Conservation (phyloP, 2,797 vertebrate genomes). For the Sciurus carolinensis region DNA sequence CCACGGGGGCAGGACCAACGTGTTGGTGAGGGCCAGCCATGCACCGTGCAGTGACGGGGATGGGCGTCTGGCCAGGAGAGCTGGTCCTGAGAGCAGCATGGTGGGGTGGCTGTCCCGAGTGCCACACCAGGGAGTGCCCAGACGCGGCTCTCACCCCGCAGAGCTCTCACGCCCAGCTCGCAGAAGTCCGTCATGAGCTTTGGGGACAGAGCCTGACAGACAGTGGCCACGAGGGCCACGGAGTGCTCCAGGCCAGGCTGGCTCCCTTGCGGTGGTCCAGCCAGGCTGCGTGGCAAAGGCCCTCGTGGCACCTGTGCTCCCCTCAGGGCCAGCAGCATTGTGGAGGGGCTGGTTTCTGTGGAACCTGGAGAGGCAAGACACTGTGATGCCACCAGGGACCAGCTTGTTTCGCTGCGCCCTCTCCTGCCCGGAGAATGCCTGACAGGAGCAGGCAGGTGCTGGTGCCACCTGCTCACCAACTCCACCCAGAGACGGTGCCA, state of each 20-base stretch:
- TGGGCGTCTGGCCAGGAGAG: neutral
- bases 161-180: too few species aligned
- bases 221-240: accelerated
- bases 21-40: slow-evolving; percentile 1
- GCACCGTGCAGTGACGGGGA: neutral
- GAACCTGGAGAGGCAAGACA: neutral
- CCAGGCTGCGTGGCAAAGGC: too few species aligned
- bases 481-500: neutral
- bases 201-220: neutral
- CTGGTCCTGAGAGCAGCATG: neutral
- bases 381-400: neutral
- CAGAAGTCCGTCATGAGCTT: neutral
- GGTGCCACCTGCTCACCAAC: too few species aligned
- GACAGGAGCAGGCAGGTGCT: neutral
- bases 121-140: neutral
- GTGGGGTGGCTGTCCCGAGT: neutral
- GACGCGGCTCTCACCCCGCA: neutral
- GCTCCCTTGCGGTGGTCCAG: too few species aligned
- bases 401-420: neutral
- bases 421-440: too few species aligned
- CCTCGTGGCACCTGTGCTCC: too few species aligned
- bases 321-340: neutral
- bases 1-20: slow-evolving; percentile 75
- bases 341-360: neutral
- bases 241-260: neutral